Conservation (phyloP, 2,797 vertebrate species). For the Philypnodon macrostomus region DNA sequence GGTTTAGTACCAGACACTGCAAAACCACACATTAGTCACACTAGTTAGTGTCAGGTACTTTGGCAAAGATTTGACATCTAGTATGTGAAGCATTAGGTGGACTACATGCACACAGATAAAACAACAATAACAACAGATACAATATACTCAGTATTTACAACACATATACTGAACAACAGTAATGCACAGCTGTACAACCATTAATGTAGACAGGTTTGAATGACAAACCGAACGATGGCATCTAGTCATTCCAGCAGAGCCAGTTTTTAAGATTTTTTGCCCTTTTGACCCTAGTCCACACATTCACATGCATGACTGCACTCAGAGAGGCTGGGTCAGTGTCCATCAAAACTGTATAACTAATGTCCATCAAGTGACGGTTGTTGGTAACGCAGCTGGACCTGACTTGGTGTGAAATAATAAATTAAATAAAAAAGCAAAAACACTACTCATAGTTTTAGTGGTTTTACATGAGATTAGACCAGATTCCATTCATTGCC, state of each 20-base stretch:
- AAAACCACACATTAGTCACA: slow-evolving; percentile 20
- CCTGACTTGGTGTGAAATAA: slow-evolving; percentile 9
- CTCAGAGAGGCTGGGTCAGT: slow-evolving; percentile 53
- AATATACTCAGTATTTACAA: slow-evolving; percentile 14
- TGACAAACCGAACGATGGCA: slow-evolving; percentile 27
- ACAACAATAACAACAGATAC: slow-evolving; percentile 10
- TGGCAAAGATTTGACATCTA: slow-evolving; percentile 27
- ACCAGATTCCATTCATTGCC: slow-evolving; percentile 47
- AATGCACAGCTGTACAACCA: not conserved
- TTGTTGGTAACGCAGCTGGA: slow-evolving; percentile 6
- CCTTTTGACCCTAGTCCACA: no score
- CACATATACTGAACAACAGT: not conserved
- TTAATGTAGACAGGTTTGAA: no score
- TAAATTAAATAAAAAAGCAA: slow-evolving; percentile 1
- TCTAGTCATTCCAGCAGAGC: slow-evolving; percentile 17
- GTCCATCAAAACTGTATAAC: slow-evolving; percentile 47
- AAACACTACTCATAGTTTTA: slow-evolving; percentile 14
- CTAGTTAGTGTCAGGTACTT: slow-evolving; percentile 1
- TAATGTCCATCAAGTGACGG: not conserved
- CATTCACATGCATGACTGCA: slow-evolving; percentile 21
- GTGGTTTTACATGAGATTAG: slow-evolving; percentile 15
- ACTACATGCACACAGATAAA: slow-evolving; percentile 28
- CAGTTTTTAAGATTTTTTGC: no score
- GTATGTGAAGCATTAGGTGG: slow-evolving; percentile 25
- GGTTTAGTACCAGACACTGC: slow-evolving; percentile 38